Percentiles rank a stretch among this genome's conserved stretches.
Evolutionary conservation across 2,797 vertebrate species (phyloP).

Genomic region (Okamejei kenojei): DNA sequence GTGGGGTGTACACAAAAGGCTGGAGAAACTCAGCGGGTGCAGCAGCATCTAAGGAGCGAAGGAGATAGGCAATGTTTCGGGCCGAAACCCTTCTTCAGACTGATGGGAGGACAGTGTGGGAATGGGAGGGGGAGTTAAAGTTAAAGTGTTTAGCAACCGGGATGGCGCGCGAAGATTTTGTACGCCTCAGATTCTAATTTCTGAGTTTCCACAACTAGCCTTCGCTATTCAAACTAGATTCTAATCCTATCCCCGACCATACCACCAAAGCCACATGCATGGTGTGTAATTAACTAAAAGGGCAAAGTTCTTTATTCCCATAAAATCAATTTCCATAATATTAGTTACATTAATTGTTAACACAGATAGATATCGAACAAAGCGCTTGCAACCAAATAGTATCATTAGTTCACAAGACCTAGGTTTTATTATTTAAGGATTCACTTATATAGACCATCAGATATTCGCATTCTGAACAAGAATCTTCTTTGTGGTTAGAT

Average conservation of each 20-base stretch:
- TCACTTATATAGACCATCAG: slow-evolving; percentile 32
- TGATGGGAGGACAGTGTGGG: no score
- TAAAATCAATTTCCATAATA: slow-evolving; percentile 38
- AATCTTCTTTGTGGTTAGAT: slow-evolving; percentile 66
- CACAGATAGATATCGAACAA: slow-evolving; percentile 29
- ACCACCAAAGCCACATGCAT: slow-evolving; percentile 17
- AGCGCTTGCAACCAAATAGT: slow-evolving; percentile 24
- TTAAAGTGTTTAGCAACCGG: no score
- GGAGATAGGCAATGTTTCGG: no score
- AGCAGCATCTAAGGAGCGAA: no score
- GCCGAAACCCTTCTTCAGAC: no score
- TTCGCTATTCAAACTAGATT: not conserved
- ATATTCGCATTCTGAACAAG: slow-evolving; percentile 60
- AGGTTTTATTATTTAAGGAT: slow-evolving; percentile 31
- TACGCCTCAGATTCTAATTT: slow-evolving; percentile 31
- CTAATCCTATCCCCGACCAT: slow-evolving; percentile 9
- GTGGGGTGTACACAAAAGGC: no score
- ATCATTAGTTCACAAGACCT: slow-evolving; percentile 27
- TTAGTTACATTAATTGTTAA: slow-evolving; percentile 35
- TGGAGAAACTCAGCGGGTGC: no score
- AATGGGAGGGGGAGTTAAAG: no score
- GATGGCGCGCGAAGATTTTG: no score
- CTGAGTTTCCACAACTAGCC: not conserved
- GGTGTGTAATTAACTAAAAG: slow-evolving; percentile 24
- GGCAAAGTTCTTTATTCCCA: slow-evolving; percentile 15